Percentiles rank a stretch among this genome's conserved stretches.
These are phyloP conservation scores for Actinostola sp. DNA, from an alignment of 92 coral and sea anemone genomes.

Conservation along the genomic window DNA sequence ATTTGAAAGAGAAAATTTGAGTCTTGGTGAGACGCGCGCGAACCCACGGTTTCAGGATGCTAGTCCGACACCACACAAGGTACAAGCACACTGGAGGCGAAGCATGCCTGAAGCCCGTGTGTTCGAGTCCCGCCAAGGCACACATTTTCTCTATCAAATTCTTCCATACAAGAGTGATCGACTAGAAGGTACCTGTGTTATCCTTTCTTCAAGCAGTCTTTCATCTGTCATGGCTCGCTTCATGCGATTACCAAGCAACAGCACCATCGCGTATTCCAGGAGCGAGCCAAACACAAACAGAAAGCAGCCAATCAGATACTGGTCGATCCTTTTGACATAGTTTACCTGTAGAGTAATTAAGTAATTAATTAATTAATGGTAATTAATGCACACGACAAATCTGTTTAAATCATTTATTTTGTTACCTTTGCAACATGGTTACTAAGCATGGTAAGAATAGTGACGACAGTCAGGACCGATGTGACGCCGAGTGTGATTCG, in stretches of 20 bases:
- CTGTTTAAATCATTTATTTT: background rate
- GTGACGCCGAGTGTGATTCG: slow-evolving; percentile 91
- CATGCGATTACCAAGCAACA: slow-evolving; percentile 57
- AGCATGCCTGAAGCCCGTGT: too few species aligned
- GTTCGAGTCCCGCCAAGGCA: background rate
- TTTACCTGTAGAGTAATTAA: slow-evolving; percentile 61
- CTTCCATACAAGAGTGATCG: background rate
- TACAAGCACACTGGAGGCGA: too few species aligned
- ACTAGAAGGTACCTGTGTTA: background rate
- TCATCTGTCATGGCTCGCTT: slow-evolving; percentile 23
- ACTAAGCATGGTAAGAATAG: slow-evolving; percentile 83
- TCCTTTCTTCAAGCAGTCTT: background rate
- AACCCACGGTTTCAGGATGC: too few species aligned
- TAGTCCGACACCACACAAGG: too few species aligned
- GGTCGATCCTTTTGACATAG: slow-evolving; percentile 82
- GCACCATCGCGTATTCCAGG: slow-evolving; percentile 78
- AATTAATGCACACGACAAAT: background rate
- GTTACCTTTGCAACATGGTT: slow-evolving; percentile 88
- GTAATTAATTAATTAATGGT: slow-evolving; percentile 52
- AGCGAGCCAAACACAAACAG: slow-evolving; percentile 87
- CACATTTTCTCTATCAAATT: background rate
- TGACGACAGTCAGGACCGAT: slow-evolving; percentile 84
- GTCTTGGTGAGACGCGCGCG: too few species aligned
- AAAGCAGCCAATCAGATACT: slow-evolving; percentile 88
- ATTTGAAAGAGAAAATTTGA: too few species aligned